A percentile compares a stretch with the other conserved stretches of the same genome.
phyloP scores from a whole-genome alignment of 2,797 vertebrate genomes.

The Aselliscus stoliczkanus region DNA sequence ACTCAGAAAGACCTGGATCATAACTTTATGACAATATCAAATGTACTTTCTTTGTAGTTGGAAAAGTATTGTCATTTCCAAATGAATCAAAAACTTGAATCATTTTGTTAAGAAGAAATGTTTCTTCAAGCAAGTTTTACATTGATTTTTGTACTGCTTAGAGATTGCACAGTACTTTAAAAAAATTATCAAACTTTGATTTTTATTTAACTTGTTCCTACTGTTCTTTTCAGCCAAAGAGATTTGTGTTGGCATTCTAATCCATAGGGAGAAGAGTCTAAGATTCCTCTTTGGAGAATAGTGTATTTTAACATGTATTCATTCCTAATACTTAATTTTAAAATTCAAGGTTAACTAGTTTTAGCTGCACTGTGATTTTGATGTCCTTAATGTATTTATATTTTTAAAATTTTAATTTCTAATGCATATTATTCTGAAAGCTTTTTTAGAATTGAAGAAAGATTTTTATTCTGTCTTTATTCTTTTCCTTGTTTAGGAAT shows the following conservation, averaged over 20 bases:
- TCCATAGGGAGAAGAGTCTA: not conserved
- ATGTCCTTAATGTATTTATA: not conserved
- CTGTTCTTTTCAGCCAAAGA: not conserved
- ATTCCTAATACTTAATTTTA: slow-evolving; percentile 21
- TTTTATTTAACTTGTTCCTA: not conserved
- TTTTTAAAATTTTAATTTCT: slow-evolving; percentile 27
- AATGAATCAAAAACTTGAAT: not conserved
- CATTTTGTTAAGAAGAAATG: not conserved
- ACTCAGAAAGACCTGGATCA: not conserved
- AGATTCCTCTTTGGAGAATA: not conserved
- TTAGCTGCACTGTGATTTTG: not conserved
- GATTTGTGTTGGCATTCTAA: not conserved
- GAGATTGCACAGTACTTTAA: not conserved
- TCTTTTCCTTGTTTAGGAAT: slow-evolving; percentile 83
- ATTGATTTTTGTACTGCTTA: not conserved
- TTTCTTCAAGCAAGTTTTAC: not conserved
- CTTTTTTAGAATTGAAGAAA: slow-evolving; percentile 28
- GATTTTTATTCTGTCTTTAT: slow-evolving; percentile 40
- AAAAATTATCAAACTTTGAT: not conserved
- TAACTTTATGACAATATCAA: slow-evolving; percentile 15
- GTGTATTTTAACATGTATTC: slow-evolving; percentile 22
- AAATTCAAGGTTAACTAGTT: not conserved
- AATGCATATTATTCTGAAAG: slow-evolving; percentile 7
- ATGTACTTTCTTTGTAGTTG: not conserved
- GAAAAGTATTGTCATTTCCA: slow-evolving; percentile 12